These are phyloP conservation scores for Coturnix japonica DNA, from an alignment of 2,113 vertebrate genomes.

Conservation along the genomic window DNA sequence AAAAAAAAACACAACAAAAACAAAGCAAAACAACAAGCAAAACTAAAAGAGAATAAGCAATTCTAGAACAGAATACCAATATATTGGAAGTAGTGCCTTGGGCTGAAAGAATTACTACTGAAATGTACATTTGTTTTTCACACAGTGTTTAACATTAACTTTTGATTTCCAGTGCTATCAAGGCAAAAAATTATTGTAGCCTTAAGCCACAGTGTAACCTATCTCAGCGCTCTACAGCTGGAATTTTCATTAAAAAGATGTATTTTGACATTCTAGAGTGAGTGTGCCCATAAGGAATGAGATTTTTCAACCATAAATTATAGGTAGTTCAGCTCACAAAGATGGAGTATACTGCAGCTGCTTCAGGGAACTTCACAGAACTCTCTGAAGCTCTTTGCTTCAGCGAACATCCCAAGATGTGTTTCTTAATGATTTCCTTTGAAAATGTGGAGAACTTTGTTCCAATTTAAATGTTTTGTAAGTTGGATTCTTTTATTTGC, in stretches of 20 bases:
- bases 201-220: neutral
- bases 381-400: neutral
- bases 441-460: neutral
- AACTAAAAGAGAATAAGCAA: neutral
- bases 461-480: neutral
- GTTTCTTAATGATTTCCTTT: neutral
- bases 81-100: neutral
- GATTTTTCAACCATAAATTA: neutral
- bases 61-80: neutral
- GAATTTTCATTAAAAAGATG: neutral
- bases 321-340: neutral
- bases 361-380: neutral
- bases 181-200: neutral
- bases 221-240: neutral
- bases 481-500: neutral
- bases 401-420: neutral
- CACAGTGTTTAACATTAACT: neutral
- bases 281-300: neutral
- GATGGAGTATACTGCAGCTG: neutral
- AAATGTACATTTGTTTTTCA: conserved; percentile 10
- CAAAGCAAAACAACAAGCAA: neutral
- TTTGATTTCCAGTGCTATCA: neutral
- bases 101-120: neutral
- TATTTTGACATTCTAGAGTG: neutral
- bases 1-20: too few relatives aligned